Base-by-base conservation (phyloP, 2,113 vertebrate species). In the Phylloscopus whistleri region DNA sequence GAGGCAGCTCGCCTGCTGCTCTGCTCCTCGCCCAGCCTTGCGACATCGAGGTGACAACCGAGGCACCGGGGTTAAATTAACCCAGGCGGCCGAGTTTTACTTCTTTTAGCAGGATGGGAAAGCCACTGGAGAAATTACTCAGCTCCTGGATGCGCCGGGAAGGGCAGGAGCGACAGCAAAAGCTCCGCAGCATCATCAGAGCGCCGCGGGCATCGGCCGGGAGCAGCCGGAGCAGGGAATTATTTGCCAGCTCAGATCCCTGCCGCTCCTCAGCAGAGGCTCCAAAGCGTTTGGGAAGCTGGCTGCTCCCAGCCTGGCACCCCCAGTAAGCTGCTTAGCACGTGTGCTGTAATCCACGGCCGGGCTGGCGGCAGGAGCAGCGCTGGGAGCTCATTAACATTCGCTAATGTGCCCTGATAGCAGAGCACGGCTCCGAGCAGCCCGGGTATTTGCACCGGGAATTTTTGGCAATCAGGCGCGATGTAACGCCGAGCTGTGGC, bases 401-500 rank as follows among this genome's bases (percentile, higher is more conserved):
- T 60, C 2, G 6, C 35, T 82, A 82, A 90, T 92, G 30, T 5
- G 64, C 66, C 7, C 18, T 14, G 88, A 9, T 44, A 41, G 73
- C 44, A 26, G 70, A 44, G 83, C 35, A 39, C 60, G 30, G 78
- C 60, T 78, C 90, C 58, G 48, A 68, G 48, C 67, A 1, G 7
- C 35, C 13, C 6, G 6, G 27, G 37, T 7, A 23, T 73, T 60
- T 41, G 90, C 88, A 48, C 9, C 0, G 46, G 19, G 35, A 16
- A 13, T 22, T 51, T 67, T 37, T 43, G 49, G 66, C 58, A 28
- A 16, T 70, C 8, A 24, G 60, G 69, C 3, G 7, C 33, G 16
- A 20, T 7, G 0, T 4, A 23, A 19, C 0, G 0, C 23, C 1
- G 81, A 68, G 72, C 1, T 22, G 48, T 19, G 4, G 0, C 52